Conservation (phyloP, 2,797 vertebrate genomes). For the Mormyrops boulengeri region DNA sequence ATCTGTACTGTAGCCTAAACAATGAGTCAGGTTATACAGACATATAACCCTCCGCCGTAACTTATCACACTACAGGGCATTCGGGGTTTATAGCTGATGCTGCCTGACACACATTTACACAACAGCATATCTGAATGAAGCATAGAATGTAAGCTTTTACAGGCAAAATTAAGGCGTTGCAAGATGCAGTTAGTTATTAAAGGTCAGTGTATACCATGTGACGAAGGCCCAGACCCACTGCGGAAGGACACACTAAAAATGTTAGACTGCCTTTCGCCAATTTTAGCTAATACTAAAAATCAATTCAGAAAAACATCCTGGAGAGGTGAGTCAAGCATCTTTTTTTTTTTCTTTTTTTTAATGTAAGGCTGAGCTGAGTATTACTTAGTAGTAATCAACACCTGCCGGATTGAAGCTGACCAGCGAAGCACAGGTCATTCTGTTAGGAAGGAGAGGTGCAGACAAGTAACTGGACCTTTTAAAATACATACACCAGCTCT, state of each 20-base stretch:
- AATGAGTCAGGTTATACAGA: neutral
- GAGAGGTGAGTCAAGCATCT: neutral
- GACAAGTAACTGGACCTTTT: neutral
- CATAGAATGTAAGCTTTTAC: neutral
- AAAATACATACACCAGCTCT: conserved; percentile 19
- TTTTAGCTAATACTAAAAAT: neutral
- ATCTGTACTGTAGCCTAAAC: neutral
- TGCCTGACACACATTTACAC: neutral
- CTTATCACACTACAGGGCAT: neutral
- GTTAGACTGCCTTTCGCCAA: neutral
- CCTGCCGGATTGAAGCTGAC: neutral
- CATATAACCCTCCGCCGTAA: neutral
- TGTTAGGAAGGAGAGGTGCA: neutral
- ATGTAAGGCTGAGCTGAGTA: neutral
- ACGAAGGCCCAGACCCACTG: neutral
- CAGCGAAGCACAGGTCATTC: neutral
- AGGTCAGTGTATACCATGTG: neutral
- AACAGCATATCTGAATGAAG: neutral
- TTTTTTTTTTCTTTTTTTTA: neutral
- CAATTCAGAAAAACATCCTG: neutral
- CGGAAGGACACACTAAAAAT: neutral
- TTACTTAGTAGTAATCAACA: neutral
- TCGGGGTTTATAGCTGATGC: neutral
- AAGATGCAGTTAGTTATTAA: neutral
- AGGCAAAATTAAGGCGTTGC: neutral